These are phyloP conservation scores for Hucho hucho DNA, from an alignment of 2,113 vertebrate genomes.

Conservation along the genomic window DNA sequence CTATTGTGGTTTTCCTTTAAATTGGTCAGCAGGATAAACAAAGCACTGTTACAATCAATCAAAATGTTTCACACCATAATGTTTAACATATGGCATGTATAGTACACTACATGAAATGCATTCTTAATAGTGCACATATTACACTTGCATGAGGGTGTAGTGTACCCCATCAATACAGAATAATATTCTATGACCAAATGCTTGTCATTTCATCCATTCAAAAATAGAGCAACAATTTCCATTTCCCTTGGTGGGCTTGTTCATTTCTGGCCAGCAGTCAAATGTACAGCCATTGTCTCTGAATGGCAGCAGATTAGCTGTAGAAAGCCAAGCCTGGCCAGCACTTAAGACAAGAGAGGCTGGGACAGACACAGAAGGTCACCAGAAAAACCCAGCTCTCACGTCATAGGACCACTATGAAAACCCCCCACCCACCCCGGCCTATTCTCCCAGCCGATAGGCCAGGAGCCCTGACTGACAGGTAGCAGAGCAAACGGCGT, in stretches of 20 bases:
- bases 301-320: too few relatives aligned
- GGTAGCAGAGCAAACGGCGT: slow-evolving; percentile 58
- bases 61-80: neutral
- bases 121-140: too few relatives aligned
- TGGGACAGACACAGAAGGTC: neutral
- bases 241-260: neutral
- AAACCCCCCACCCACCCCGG: neutral
- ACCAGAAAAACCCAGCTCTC: neutral
- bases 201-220: neutral
- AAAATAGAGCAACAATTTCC: neutral
- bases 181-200: neutral
- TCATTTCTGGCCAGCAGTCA: neutral
- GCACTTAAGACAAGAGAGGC: neutral
- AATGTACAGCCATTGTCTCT: neutral
- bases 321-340: too few relatives aligned
- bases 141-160: too few relatives aligned
- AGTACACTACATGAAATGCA: too few relatives aligned
- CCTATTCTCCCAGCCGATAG: neutral
- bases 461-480: slow-evolving; percentile 50
- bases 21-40: neutral
- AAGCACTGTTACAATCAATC: neutral
- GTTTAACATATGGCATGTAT: too few relatives aligned
- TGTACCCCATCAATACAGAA: neutral
- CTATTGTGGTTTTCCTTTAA: neutral
- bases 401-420: neutral